phyloP scores from a whole-genome alignment of 2,888 invertebrate genomes.

The Teleiodes luculella region DNA sequence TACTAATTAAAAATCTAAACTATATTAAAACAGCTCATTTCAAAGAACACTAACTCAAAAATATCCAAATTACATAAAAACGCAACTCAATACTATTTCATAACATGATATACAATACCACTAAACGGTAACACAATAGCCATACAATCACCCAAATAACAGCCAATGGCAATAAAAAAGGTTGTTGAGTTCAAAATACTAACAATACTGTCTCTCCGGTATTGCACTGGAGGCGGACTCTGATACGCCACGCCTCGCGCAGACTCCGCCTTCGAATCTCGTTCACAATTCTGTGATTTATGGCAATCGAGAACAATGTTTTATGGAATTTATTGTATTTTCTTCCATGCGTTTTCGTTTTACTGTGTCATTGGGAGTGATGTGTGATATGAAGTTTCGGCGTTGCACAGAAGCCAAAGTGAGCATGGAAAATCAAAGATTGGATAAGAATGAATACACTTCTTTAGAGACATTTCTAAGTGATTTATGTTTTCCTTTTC shows the following conservation, averaged over 20 bases:
- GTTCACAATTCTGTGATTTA: constrained; percentile 10
- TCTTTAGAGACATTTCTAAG: too few relatives aligned
- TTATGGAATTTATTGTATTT: background rate
- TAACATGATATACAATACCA: too few relatives aligned
- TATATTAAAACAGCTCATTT: too few relatives aligned
- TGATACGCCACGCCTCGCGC: constrained; percentile 49
- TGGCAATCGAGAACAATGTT: background rate
- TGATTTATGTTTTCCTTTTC: too few relatives aligned
- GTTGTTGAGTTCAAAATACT: constrained; percentile 10
- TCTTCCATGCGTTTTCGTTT: background rate
- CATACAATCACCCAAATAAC: background rate
- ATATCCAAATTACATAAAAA: too few relatives aligned
- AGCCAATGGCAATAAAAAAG: constrained; percentile 12
- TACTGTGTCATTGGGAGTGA: background rate
- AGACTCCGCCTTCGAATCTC: background rate
- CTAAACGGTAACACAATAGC: background rate
- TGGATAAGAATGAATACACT: too few relatives aligned
- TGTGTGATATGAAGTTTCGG: background rate
- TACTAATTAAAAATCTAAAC: too few relatives aligned
- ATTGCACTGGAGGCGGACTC: constrained; percentile 62
- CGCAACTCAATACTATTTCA: too few relatives aligned
- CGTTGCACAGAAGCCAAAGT: background rate
- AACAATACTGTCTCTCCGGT: constrained; percentile 59
- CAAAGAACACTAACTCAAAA: too few relatives aligned
- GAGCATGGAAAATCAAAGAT: too few relatives aligned